A percentile compares a stretch with the other conserved stretches of the same genome.
phyloP scores from a whole-genome alignment of 1,140 invertebrate genomes.

The Papilio helenus region DNA sequence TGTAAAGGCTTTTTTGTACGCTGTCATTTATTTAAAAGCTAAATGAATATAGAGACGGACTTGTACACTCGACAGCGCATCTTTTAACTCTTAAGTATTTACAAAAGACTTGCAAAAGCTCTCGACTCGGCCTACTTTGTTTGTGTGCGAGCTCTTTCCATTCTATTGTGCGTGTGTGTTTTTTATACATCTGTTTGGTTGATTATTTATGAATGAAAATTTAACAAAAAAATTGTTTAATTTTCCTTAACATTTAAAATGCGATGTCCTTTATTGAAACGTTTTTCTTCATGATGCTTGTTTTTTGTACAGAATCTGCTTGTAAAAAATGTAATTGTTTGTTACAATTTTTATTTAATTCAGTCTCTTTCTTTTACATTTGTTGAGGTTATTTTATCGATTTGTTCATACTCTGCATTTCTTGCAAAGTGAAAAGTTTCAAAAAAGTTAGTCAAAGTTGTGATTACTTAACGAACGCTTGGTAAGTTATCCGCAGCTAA shows the following conservation, averaged over 20 bases:
- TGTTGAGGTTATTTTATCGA: too few relatives aligned
- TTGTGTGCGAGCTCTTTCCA: constrained; percentile 31
- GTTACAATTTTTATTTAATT: too few relatives aligned
- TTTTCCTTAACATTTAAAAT: not conserved
- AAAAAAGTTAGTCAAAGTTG: not conserved
- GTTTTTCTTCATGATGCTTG: too few relatives aligned
- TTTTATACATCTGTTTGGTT: constrained; percentile 15
- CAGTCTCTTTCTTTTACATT: too few relatives aligned
- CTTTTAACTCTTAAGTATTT: constrained; percentile 37
- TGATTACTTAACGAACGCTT: not conserved
- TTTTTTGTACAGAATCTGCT: too few relatives aligned
- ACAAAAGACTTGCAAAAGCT: constrained; percentile 26
- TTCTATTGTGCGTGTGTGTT: constrained; percentile 7
- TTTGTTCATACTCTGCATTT: too few relatives aligned
- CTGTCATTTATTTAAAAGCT: constrained; percentile 20
- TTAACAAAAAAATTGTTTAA: not conserved
- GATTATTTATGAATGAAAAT: constrained; percentile 15
- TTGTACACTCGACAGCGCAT: constrained; percentile 17
- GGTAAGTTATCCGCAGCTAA: not conserved
- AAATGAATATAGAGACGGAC: constrained; percentile 27
- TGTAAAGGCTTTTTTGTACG: constrained; percentile 5
- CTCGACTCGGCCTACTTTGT: constrained; percentile 35
- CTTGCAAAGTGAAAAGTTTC: too few relatives aligned
- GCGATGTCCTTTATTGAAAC: not conserved
- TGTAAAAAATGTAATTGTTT: too few relatives aligned